phyloP scores from a whole-genome alignment of 1,140 invertebrate genomes.

The Stegodyphus mimosarum region DNA sequence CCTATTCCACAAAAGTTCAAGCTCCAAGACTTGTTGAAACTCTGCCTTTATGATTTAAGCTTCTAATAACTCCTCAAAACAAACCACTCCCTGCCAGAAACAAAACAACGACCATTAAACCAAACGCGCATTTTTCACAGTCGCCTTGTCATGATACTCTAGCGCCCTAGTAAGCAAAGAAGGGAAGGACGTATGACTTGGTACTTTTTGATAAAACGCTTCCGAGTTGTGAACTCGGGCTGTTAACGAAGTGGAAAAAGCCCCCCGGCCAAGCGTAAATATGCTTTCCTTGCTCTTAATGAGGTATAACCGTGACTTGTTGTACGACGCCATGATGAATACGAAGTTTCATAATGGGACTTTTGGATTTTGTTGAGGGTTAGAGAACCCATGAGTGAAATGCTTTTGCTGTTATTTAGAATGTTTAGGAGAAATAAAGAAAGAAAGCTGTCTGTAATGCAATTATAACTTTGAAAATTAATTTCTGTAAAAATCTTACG shows the following conservation, averaged over 20 bases:
- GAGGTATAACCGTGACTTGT: constrained; percentile 31
- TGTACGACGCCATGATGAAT: constrained; percentile 25
- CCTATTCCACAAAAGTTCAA: no score
- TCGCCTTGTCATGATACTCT: background rate
- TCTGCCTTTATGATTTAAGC: no score
- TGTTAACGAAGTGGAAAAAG: constrained; percentile 48
- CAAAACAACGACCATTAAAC: background rate
- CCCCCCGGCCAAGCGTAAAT: constrained; percentile 53
- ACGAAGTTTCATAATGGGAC: constrained; percentile 38
- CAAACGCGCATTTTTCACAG: background rate
- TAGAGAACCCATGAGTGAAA: constrained; percentile 24
- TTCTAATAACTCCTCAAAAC: background rate
- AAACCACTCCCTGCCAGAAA: background rate
- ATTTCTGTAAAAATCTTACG: no score
- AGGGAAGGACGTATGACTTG: constrained; percentile 8
- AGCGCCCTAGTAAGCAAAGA: background rate
- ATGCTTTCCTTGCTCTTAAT: constrained; percentile 24
- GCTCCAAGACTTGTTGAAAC: no score
- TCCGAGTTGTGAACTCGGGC: background rate
- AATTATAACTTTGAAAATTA: no score
- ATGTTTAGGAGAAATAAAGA: no score
- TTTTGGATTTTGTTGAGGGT: constrained; percentile 27
- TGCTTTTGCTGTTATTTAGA: background rate
- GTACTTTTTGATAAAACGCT: constrained; percentile 26
- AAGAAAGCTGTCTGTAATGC: no score